Conservation (phyloP, 2,797 vertebrate genomes). For the Lophotriccus pileatus region DNA sequence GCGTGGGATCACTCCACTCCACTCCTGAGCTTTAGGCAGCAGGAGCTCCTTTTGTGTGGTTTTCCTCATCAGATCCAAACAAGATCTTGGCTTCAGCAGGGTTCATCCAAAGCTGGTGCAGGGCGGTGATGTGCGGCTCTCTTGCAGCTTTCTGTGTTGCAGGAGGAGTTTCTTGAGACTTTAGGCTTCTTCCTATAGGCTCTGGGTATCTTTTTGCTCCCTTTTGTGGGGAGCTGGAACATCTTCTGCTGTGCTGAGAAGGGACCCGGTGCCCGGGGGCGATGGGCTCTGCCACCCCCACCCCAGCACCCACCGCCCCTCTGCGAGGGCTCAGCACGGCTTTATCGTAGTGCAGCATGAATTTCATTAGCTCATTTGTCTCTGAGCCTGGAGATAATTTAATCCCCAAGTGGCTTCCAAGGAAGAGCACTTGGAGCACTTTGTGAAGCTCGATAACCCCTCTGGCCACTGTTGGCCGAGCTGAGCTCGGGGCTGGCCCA, state of each 20-base stretch:
- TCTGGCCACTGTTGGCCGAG: not conserved
- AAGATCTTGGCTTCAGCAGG: not conserved
- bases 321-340: not conserved
- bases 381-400: conserved; percentile 43
- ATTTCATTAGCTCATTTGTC: conserved; percentile 52
- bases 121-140: not conserved
- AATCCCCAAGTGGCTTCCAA: not conserved
- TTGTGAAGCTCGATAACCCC: conserved; percentile 16
- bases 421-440: not conserved
- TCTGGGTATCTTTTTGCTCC: not conserved
- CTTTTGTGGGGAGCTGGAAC: not conserved
- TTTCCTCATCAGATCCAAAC: not conserved
- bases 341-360: not conserved
- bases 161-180: not conserved
- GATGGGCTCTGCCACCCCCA: not conserved
- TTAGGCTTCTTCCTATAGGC: accelerated
- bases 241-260: not conserved
- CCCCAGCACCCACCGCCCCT: not conserved
- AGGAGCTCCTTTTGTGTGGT: not conserved
- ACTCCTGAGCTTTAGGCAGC: not conserved
- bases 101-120: not conserved
- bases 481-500: not conserved
- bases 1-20: accelerated
- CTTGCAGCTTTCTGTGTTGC: not conserved
- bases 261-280: not conserved